These are phyloP conservation scores for Anodontia alba DNA, from an alignment of 2,888 invertebrate genomes.

Conservation along the genomic window DNA sequence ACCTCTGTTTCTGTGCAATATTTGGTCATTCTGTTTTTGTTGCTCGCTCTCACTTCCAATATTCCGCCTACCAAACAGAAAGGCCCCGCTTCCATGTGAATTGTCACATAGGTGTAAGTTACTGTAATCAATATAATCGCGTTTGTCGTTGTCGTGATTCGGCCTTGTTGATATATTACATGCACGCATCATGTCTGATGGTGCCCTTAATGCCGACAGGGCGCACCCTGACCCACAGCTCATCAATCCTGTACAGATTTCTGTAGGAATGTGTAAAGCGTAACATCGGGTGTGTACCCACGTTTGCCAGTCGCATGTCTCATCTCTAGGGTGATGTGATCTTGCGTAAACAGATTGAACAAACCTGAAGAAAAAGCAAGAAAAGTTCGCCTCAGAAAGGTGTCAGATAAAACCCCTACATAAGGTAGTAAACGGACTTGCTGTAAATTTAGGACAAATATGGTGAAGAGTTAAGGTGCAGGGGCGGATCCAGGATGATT, in stretches of 20 bases:
- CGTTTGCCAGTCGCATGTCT: slow-evolving; percentile 27
- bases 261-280: slow-evolving; percentile 32
- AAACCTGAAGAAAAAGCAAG: not conserved
- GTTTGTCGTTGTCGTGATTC: not conserved
- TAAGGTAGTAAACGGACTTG: too few species aligned
- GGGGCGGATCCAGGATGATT: too few species aligned
- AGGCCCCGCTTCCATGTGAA: not conserved
- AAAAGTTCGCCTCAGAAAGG: too few species aligned
- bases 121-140: not conserved
- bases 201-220: slow-evolving; percentile 4
- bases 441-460: too few species aligned
- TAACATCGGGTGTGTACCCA: slow-evolving; percentile 7
- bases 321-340: not conserved
- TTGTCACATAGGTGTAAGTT: not conserved
- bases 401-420: too few species aligned
- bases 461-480: too few species aligned
- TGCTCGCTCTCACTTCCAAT: too few species aligned
- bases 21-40: too few species aligned
- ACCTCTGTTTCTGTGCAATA: too few species aligned
- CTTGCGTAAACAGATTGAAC: not conserved
- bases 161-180: slow-evolving; percentile 23
- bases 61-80: not conserved
- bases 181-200: not conserved
- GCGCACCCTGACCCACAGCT: slow-evolving; percentile 29
- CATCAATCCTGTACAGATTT: slow-evolving; percentile 39